phyloP scores from a whole-genome alignment of 2,797 vertebrate species.

The Epinephelus awoara region DNA sequence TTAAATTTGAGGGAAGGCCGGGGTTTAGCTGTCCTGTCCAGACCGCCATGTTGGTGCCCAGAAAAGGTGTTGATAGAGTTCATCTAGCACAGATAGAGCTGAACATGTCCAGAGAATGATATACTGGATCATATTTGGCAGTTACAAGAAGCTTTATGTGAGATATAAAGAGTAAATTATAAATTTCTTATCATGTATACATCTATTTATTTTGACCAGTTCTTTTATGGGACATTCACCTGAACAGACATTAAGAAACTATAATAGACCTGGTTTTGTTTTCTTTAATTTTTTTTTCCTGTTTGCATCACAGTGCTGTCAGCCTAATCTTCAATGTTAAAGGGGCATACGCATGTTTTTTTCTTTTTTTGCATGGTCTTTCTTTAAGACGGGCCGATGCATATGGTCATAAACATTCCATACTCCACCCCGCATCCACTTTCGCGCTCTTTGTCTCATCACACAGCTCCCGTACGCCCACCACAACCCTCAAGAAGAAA shows the following conservation, averaged over 20 bases:
- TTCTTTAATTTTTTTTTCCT: slow-evolving; percentile 47
- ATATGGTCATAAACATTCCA: slow-evolving; percentile 84
- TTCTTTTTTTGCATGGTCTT: slow-evolving; percentile 33
- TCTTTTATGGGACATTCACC: slow-evolving; percentile 84
- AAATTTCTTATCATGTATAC: slow-evolving; percentile 92
- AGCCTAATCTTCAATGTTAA: slow-evolving; percentile 58
- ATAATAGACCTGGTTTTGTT: slow-evolving; percentile 50
- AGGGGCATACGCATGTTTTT: slow-evolving; percentile 54
- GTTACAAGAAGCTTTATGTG: slow-evolving; percentile 92
- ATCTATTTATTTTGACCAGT: slow-evolving; percentile 95
- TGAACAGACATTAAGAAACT: slow-evolving; percentile 80
- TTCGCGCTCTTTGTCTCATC: slow-evolving; percentile 46
- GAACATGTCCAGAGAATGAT: slow-evolving; percentile 74
- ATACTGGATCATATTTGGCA: slow-evolving; percentile 83
- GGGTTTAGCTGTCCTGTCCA: slow-evolving; percentile 76
- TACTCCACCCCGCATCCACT: slow-evolving; percentile 44
- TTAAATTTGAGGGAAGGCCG: slow-evolving; percentile 70
- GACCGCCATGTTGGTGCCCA: slow-evolving; percentile 73
- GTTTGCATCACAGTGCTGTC: slow-evolving; percentile 72
- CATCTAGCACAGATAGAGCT: slow-evolving; percentile 87
- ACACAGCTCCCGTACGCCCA: slow-evolving; percentile 27
- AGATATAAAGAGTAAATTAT: slow-evolving; percentile 89
- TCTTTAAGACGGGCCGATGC: slow-evolving; percentile 47
- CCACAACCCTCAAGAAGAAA: slow-evolving; percentile 27
- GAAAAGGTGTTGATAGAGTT: slow-evolving; percentile 77